phyloP scores from a whole-genome alignment of 2,113 vertebrate species.

The Rhynchomys soricoides region DNA sequence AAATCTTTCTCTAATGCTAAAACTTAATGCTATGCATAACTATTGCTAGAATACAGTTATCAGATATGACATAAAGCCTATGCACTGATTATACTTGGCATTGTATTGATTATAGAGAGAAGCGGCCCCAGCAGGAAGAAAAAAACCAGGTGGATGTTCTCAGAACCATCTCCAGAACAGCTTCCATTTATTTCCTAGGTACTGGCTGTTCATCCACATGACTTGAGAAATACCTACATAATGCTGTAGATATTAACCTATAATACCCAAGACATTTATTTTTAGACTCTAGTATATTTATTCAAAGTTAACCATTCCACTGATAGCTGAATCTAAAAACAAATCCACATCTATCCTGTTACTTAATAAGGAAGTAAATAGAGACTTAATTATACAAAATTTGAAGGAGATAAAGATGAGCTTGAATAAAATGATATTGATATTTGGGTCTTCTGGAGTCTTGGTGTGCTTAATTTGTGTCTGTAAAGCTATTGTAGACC shows the following conservation, averaged over 20 bases:
- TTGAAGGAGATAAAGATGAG: not conserved
- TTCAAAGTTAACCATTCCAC: not conserved
- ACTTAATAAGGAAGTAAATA: constrained; percentile 23
- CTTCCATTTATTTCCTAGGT: not conserved
- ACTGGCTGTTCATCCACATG: not conserved
- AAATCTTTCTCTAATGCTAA: constrained; percentile 10
- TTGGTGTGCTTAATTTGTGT: not conserved
- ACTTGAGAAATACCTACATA: not conserved
- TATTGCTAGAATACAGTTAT: not conserved
- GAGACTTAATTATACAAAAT: not conserved
- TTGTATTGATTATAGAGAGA: not conserved
- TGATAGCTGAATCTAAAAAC: not conserved
- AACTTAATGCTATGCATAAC: constrained; percentile 25
- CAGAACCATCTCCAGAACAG: not conserved
- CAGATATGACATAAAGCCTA: not conserved
- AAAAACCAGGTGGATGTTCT: not conserved
- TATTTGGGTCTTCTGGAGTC: not conserved
- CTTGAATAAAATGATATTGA: not conserved
- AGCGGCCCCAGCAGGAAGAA: not conserved
- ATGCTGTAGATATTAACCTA: not conserved
- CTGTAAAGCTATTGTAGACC: not conserved
- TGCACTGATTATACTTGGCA: not conserved
- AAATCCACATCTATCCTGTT: not conserved
- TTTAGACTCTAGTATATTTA: not conserved
- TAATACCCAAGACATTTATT: not conserved